These are phyloP conservation scores for Phorcus lineatus DNA, from an alignment of 2,888 invertebrate species.

Conservation along the genomic window DNA sequence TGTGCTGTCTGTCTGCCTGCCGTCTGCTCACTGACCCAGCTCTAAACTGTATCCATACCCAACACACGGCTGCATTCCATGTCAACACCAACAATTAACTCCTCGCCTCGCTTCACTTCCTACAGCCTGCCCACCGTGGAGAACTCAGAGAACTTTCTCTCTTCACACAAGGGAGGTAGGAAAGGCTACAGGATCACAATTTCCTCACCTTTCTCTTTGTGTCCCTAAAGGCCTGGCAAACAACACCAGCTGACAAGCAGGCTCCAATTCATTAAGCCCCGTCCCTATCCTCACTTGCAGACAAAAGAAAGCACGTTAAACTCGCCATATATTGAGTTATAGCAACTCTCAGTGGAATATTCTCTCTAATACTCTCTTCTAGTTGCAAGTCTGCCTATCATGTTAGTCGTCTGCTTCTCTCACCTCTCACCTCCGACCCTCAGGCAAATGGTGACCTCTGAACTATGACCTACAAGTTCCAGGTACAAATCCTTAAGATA, in stretches of 20 bases:
- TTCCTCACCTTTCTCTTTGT: neutral
- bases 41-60: neutral
- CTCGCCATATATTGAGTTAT: neutral
- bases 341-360: neutral
- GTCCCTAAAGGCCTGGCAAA: neutral
- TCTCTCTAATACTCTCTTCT: neutral
- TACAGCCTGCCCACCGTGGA: too few relatives aligned
- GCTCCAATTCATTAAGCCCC: slow-evolving; percentile 7
- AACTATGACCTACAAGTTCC: slow-evolving; percentile 4
- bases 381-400: neutral
- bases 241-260: neutral
- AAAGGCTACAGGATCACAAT: neutral
- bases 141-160: too few relatives aligned
- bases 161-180: too few relatives aligned
- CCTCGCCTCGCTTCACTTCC: neutral
- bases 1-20: neutral
- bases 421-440: slow-evolving; percentile 14
- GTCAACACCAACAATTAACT: slow-evolving; percentile 21
- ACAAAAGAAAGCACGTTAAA: neutral
- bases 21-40: slow-evolving; percentile 19
- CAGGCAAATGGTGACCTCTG: neutral
- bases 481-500: slow-evolving; percentile 4
- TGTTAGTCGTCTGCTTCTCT: neutral
- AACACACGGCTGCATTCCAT: slow-evolving; percentile 12
- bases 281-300: neutral